phyloP scores from a whole-genome alignment of 2,797 vertebrate species.

The Poecilia velifera region DNA sequence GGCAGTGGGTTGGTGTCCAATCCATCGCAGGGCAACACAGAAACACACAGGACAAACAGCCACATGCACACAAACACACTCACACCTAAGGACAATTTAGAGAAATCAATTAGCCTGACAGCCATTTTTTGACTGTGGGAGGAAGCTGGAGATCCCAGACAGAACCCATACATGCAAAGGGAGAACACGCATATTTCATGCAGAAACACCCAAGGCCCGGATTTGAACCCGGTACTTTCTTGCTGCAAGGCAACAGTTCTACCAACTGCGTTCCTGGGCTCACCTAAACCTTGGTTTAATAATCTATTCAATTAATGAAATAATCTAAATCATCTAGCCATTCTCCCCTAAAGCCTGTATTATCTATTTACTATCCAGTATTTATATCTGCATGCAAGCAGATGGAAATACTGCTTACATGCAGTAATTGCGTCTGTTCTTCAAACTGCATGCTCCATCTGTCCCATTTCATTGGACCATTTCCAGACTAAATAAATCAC shows the following conservation, averaged over 20 bases:
- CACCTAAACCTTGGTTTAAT: not conserved
- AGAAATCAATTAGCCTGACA: not conserved
- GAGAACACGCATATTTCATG: not conserved
- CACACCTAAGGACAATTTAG: too few species aligned
- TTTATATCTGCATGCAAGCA: not conserved
- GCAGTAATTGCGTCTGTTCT: not conserved
- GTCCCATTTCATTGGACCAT: not conserved
- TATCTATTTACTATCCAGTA: not conserved
- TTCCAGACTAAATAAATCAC: not conserved
- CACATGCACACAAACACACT: too few species aligned
- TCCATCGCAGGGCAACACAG: too few species aligned
- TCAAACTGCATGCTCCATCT: not conserved
- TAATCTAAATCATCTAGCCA: not conserved
- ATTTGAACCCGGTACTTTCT: not conserved
- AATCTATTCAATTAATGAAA: not conserved
- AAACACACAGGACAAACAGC: too few species aligned
- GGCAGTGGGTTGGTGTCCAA: not conserved
- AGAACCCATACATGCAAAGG: not conserved
- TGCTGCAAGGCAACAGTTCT: not conserved
- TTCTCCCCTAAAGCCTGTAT: not conserved
- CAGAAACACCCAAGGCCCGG: not conserved
- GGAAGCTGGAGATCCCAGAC: not conserved
- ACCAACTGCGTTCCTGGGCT: not conserved
- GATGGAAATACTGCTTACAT: too few species aligned
- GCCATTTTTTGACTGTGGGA: not conserved